Evolutionary conservation across 2,113 vertebrate species (phyloP).

Genomic region (Cinclus mexicanus): DNA sequence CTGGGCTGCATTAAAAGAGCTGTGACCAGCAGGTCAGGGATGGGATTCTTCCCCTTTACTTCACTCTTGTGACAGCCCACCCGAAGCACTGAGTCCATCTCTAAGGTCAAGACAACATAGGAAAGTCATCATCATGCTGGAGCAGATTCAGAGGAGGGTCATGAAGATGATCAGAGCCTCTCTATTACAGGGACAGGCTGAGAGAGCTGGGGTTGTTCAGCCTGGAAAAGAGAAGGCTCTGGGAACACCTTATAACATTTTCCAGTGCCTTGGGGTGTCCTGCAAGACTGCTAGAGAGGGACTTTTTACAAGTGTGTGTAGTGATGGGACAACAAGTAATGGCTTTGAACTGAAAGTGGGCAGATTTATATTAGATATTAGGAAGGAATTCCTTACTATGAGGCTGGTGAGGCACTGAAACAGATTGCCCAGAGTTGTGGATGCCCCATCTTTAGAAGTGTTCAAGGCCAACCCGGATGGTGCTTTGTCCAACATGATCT

Average conservation of each 20-base stretch:
- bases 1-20: not conserved
- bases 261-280: too few species aligned
- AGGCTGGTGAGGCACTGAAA: not conserved
- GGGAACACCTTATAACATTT: not conserved
- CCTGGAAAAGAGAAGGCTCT: not conserved
- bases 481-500: accelerated
- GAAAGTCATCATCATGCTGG: not conserved
- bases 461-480: not conserved
- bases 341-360: not conserved
- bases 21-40: not conserved
- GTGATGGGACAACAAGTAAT: not conserved
- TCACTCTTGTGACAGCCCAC: not conserved
- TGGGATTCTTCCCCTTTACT: not conserved
- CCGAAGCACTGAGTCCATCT: not conserved
- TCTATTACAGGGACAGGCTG: not conserved
- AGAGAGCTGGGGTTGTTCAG: not conserved
- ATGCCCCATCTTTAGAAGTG: not conserved
- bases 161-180: not conserved
- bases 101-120: not conserved
- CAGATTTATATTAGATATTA: not conserved
- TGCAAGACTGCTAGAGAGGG: not conserved
- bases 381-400: not conserved
- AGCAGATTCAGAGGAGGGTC: not conserved
- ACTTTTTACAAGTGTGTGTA: not conserved
- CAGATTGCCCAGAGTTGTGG: not conserved